Percentiles rank a stretch among this genome's conserved stretches.
phyloP scores from a whole-genome alignment of 2,113 vertebrate genomes.

The Rhynchomys soricoides region DNA sequence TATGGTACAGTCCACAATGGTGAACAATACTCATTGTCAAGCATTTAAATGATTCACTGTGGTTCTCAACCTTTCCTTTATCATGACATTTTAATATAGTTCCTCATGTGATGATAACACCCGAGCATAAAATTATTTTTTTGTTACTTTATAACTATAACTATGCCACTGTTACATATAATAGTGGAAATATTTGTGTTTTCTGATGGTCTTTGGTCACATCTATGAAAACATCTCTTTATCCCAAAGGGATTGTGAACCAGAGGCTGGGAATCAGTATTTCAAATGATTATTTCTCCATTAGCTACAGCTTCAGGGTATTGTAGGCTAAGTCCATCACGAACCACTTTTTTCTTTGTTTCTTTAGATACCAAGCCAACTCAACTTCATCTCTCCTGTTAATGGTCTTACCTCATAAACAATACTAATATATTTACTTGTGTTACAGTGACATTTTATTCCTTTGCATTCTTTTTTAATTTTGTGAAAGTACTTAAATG shows the following conservation, averaged over 20 bases:
- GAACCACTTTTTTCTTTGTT: neutral
- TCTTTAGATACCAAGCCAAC: neutral
- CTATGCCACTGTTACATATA: neutral
- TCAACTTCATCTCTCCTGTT: neutral
- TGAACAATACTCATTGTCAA: neutral
- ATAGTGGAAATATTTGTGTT: neutral
- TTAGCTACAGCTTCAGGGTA: neutral
- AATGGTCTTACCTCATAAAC: neutral
- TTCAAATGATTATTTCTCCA: neutral
- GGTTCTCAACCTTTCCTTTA: neutral
- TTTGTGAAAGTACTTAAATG: conserved; percentile 11
- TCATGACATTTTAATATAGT: too few species aligned
- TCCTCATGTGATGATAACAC: neutral
- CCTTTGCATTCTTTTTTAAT: neutral
- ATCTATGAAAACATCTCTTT: neutral
- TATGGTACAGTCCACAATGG: neutral
- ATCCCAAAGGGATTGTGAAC: neutral
- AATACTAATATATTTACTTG: neutral
- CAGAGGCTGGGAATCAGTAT: neutral
- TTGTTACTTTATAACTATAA: neutral
- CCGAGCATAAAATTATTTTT: neutral
- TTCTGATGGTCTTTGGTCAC: neutral
- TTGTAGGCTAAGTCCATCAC: neutral
- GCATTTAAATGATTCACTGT: neutral
- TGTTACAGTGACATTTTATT: neutral